Percentiles rank a stretch among this genome's conserved stretches.
phyloP scores from a whole-genome alignment of 2,888 invertebrate genomes.

The Leptopilina myrica region DNA sequence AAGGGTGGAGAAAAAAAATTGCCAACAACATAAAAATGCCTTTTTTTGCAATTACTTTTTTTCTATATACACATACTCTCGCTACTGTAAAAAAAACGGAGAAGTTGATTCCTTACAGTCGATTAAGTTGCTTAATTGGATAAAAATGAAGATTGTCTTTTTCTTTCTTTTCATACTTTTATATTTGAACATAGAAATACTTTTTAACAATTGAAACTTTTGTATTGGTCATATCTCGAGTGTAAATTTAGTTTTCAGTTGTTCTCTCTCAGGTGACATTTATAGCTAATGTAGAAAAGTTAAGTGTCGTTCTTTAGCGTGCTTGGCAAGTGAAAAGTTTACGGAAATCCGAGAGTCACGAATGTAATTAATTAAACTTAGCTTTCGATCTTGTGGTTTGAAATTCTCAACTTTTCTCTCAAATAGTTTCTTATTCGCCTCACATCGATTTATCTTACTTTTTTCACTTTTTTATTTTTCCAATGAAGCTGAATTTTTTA shows the following conservation, averaged over 20 bases:
- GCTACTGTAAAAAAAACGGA: not conserved
- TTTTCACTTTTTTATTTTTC: not conserved
- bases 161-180: too few species aligned
- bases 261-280: not conserved
- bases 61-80: not conserved
- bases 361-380: constrained; percentile 27
- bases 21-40: not conserved
- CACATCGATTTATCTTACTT: constrained; percentile 5
- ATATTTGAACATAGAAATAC: not conserved
- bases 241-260: constrained; percentile 8
- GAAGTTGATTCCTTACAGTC: too few species aligned
- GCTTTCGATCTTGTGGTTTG: constrained; percentile 20
- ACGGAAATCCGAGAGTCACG: constrained; percentile 26
- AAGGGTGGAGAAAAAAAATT: not conserved
- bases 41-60: not conserved
- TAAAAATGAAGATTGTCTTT: too few species aligned
- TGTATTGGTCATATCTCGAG: constrained; percentile 4
- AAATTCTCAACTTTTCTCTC: constrained; percentile 10
- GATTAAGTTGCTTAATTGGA: too few species aligned
- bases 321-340: constrained; percentile 3
- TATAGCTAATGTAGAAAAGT: not conserved
- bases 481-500: not conserved
- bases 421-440: constrained; percentile 26
- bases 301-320: constrained; percentile 5
- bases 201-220: not conserved